phyloP scores from a whole-genome alignment of 2,888 invertebrate genomes.

The Argynnis bischoffii region DNA sequence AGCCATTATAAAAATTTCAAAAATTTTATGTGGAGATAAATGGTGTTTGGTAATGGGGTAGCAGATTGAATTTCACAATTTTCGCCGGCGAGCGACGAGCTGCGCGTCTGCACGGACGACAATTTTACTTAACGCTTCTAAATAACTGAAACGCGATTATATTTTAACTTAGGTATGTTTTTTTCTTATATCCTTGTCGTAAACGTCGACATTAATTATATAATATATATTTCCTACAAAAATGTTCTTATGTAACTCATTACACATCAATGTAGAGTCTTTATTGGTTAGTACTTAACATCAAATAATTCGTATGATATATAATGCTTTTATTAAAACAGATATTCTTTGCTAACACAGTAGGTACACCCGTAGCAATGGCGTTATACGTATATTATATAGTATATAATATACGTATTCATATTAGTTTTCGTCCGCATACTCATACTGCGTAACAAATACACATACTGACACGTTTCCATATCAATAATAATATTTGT shows the following conservation, averaged over 20 bases:
- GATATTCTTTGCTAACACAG: no score
- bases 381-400: no score
- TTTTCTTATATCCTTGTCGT: conserved; percentile 6
- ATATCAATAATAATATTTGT: no score
- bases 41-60: conserved; percentile 27
- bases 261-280: no score
- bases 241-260: background rate
- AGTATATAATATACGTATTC: no score
- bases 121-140: conserved; percentile 22
- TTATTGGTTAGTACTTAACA: no score
- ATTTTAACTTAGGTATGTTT: conserved; percentile 7
- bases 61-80: conserved; percentile 33
- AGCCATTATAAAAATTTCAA: background rate
- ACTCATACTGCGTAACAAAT: no score
- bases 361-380: no score
- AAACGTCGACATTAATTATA: background rate
- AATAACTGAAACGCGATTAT: conserved; percentile 17
- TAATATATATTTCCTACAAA: background rate
- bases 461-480: no score
- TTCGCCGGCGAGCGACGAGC: conserved; percentile 8
- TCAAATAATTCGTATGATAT: no score
- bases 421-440: no score
- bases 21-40: conserved; percentile 23
- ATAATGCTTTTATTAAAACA: no score
- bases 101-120: background rate